phyloP scores from a whole-genome alignment of 2,888 invertebrate species.

The Tinea trinotella region DNA sequence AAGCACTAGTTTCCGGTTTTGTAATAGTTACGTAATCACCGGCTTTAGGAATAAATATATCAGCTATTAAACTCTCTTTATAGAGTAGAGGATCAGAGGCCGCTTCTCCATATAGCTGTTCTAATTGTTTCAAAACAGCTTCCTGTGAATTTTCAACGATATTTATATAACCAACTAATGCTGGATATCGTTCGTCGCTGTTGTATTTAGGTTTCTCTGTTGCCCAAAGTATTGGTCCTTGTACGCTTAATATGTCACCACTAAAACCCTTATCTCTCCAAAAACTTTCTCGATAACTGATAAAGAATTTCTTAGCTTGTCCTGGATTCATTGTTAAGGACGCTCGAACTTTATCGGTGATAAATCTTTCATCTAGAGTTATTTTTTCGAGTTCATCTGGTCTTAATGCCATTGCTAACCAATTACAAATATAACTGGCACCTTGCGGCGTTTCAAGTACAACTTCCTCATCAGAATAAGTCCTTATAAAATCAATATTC shows the following conservation, averaged over 20 bases:
- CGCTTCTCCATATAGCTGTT: conserved; percentile 46
- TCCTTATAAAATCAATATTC: conserved; percentile 47
- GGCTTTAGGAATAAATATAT: conserved; percentile 49
- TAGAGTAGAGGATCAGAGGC: conserved; percentile 46
- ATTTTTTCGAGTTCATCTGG: conserved; percentile 53
- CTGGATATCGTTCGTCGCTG: conserved; percentile 36
- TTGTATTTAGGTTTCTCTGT: conserved; percentile 48
- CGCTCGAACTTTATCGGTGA: conserved; percentile 34
- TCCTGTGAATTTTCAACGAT: conserved; percentile 30
- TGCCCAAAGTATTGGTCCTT: conserved; percentile 63
- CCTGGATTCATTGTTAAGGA: conserved; percentile 38
- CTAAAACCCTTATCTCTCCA: conserved; percentile 53
- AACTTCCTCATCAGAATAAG: conserved; percentile 43
- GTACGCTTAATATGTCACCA: conserved; percentile 57
- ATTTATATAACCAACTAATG: conserved; percentile 47
- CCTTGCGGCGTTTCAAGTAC: conserved; percentile 53
- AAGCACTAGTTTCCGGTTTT: conserved; percentile 29
- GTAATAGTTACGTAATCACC: conserved; percentile 52
- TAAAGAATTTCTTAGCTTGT: conserved; percentile 40
- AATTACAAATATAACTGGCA: conserved; percentile 50
- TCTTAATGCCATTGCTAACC: conserved; percentile 55
- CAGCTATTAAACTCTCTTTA: conserved; percentile 40
- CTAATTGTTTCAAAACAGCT: conserved; percentile 48
- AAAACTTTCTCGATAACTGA: conserved; percentile 51
- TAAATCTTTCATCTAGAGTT: conserved; percentile 40